Conservation (phyloP, 2,113 vertebrate genomes). For the Anoura caudifer region DNA sequence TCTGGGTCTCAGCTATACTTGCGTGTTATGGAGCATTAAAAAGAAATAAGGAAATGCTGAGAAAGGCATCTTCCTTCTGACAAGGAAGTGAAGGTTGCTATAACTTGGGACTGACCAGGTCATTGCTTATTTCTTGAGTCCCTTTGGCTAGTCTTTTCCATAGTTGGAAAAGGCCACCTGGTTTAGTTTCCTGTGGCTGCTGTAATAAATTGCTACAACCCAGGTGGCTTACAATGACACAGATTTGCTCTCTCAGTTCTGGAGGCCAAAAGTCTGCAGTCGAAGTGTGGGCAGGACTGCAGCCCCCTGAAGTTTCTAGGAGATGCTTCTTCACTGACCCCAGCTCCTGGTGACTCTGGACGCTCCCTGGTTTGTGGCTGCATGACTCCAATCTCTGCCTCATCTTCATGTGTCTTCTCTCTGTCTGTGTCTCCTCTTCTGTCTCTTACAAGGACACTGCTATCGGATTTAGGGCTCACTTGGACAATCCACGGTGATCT, state of each 20-base stretch:
- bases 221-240: background rate
- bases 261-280: background rate
- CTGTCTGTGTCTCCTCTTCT: background rate
- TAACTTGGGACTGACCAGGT: background rate
- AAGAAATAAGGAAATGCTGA: slow-evolving; percentile 26
- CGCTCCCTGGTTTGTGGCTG: background rate
- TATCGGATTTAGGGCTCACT: background rate
- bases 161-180: background rate
- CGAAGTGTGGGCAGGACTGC: accelerated
- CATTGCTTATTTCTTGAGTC: background rate
- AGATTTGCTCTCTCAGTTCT: background rate
- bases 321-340: too few species aligned
- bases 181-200: background rate
- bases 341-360: background rate
- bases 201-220: background rate
- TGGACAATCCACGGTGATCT: background rate
- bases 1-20: background rate
- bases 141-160: background rate
- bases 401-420: accelerated
- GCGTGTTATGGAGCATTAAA: slow-evolving; percentile 27
- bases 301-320: too few species aligned
- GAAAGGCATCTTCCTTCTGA: background rate
- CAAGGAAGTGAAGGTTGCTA: background rate
- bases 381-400: background rate
- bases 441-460: background rate